Evolutionary conservation across 64 coral and sea anemone species (phyloP), one percentile per base, ranked within the genome.

Genomic region (Stylophora pistillata): DNA sequence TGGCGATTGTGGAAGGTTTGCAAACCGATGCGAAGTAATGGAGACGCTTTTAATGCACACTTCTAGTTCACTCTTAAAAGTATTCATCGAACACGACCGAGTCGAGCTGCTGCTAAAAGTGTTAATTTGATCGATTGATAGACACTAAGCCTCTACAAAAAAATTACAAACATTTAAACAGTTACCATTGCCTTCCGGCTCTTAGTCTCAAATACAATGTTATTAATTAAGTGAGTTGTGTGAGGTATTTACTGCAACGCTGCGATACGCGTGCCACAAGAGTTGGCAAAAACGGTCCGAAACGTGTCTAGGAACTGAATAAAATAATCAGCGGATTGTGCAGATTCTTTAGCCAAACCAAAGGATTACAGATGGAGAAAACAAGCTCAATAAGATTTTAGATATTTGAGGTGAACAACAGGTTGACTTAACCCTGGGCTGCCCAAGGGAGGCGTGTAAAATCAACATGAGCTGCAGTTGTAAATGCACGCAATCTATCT

Each of bases 161-260:
- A 33, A 84, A 69, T 70, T 53, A 61, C 52, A 84, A 84, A 84
- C 80, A 84, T 68, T 65, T 84, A 84, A 84, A 84, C 34, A 84
- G 80, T 84, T 69, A 27, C 80, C 21, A 84, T 37, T 84, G 61
- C 80, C 62, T 84, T 84, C 80, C 80, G 80, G 62, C 80, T 41
- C 61, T 82, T 53, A 20, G 61, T 68, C 65, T 26, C 20, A 21
- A 69, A 69, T 62, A 70, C 80, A 84, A 84, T 84, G 28, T 69
- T 84, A 15, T 84, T 84, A 84, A 84, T 84, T 84, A 84, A 84
- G 80, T 54, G 61, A 27, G 31, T 14, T 84, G 20, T 84, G n/a
- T 9, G 12, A 16, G 27, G 23, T 64, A 17, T 58, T 82, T 59
- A 37, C 31, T 32, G 80, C 0, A 30, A 15, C 53, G 21, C 30